Conservation (phyloP, 2,888 invertebrate genomes). For the Apamea epomidion region DNA sequence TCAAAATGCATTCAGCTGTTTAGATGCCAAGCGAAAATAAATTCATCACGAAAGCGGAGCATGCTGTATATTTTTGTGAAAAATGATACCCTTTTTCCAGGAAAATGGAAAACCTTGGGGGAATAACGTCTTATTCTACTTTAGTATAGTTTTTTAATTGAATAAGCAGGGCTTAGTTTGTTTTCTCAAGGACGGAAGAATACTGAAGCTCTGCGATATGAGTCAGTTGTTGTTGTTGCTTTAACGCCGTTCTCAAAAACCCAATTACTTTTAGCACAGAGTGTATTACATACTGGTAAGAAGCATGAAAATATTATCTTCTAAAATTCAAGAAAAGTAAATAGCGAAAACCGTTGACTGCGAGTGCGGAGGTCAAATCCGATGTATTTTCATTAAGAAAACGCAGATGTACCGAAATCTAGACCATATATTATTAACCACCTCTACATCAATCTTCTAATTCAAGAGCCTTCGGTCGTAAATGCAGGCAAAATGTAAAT, state of each 20-base stretch:
- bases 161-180: constrained; percentile 13
- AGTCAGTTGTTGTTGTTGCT: neutral
- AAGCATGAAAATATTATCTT: neutral
- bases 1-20: constrained; percentile 58
- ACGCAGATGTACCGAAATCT: neutral
- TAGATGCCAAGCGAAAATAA: constrained; percentile 54
- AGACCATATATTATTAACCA: neutral
- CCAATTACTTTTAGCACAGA: neutral
- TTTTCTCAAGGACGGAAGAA: constrained; percentile 1
- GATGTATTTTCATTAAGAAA: neutral
- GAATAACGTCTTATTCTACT: constrained; percentile 13
- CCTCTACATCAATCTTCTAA: constrained; percentile 46
- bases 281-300: neutral
- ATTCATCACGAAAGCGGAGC: constrained; percentile 53
- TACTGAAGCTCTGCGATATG: neutral
- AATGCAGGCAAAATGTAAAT: constrained; percentile 58
- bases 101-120: constrained; percentile 43
- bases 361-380: neutral
- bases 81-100: constrained; percentile 34
- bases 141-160: constrained; percentile 25
- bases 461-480: constrained; percentile 30
- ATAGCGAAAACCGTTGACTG: neutral
- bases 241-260: neutral
- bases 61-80: constrained; percentile 38
- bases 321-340: neutral